These are phyloP conservation scores for Malurus alboscapulatus DNA, from an alignment of 2,113 vertebrate species.

Conservation along the genomic window DNA sequence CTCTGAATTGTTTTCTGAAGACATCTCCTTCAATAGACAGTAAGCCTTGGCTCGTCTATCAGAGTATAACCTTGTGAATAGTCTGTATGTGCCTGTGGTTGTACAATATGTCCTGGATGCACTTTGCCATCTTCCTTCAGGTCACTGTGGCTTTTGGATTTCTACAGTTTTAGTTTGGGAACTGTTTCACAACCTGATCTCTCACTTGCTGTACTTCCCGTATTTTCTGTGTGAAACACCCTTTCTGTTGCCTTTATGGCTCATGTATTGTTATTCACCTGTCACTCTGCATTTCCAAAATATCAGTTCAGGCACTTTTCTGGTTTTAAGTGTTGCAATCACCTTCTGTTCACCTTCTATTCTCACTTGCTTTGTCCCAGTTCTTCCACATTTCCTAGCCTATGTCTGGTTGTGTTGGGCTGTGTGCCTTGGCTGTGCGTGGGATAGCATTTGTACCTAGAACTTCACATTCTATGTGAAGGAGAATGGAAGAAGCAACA, in stretches of 20 bases:
- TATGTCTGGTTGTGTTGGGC: fast-evolving
- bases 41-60: background rate
- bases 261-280: background rate
- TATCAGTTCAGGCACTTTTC: background rate
- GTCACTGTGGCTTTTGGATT: background rate
- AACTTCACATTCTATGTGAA: background rate
- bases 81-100: background rate
- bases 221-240: background rate
- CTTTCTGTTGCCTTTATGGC: background rate
- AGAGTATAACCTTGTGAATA: background rate
- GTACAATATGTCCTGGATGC: background rate
- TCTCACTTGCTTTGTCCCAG: background rate
- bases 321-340: background rate
- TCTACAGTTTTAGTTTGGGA: background rate
- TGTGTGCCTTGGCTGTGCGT: background rate
- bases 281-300: background rate
- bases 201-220: background rate
- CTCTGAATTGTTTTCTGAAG: background rate
- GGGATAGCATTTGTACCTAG: background rate
- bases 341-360: background rate
- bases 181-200: background rate
- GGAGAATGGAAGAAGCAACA: background rate
- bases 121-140: background rate
- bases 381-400: background rate
- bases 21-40: background rate